A percentile compares a stretch with the other conserved stretches of the same genome.
Evolutionary conservation across 2,888 invertebrate species (phyloP).

Genomic region (Drosophila ustulata): DNA sequence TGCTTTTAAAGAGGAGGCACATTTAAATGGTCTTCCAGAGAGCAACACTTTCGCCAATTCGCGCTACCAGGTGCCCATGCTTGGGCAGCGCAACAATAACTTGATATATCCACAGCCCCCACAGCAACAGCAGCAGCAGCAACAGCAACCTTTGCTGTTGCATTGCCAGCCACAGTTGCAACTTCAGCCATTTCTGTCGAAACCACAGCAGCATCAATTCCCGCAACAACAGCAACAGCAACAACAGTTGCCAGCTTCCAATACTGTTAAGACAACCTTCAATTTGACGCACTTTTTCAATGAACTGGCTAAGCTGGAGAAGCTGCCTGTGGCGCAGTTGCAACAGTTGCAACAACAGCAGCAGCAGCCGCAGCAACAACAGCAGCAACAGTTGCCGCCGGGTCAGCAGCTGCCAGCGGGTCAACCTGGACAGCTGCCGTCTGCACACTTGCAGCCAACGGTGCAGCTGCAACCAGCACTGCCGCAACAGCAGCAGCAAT

Average conservation of each 20-base stretch:
- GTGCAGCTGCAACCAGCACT: conserved; percentile 3
- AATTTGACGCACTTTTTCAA: conserved; percentile 62
- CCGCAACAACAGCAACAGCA: conserved; percentile 13
- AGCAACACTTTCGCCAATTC: conserved; percentile 33
- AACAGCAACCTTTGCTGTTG: conserved; percentile 10
- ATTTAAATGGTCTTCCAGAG: background rate
- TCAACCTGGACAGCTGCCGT: background rate
- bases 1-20: conserved; percentile 1
- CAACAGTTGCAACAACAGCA: conserved; percentile 32
- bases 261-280: conserved; percentile 33
- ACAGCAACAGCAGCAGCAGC: conserved; percentile 18
- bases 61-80: conserved; percentile 48
- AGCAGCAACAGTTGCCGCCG: conserved; percentile 28
- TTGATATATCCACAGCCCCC: conserved; percentile 21
- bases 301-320: conserved; percentile 54
- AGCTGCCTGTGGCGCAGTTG: conserved; percentile 22
- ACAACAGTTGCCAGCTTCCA: conserved; percentile 18
- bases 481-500: conserved; percentile 12
- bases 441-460: conserved; percentile 8
- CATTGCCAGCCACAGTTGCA: conserved; percentile 21
- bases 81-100: conserved; percentile 37
- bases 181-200: background rate
- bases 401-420: background rate
- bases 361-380: conserved; percentile 16
- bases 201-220: conserved; percentile 2